Evolutionary conservation across 2,113 vertebrate species (phyloP).

Genomic region (Chaetura pelagica): DNA sequence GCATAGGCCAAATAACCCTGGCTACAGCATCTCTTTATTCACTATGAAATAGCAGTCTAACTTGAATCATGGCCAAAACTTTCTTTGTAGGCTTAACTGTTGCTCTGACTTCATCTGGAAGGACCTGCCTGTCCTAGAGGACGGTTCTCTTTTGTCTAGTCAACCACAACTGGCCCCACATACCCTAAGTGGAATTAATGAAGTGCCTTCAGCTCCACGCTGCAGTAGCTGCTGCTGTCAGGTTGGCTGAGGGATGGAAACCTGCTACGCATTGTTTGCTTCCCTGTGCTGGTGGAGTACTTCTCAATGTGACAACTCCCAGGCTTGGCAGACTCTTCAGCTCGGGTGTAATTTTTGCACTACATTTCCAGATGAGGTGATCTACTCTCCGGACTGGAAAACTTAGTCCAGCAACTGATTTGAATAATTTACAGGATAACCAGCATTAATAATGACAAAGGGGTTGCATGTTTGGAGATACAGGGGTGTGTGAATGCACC

Average conservation of each 20-base stretch:
- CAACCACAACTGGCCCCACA: neutral
- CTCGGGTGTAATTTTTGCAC: neutral
- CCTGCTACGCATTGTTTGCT: neutral
- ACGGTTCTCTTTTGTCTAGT: neutral
- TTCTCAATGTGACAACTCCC: neutral
- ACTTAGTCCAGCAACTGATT: neutral
- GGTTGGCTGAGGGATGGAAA: neutral
- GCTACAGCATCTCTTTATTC: neutral
- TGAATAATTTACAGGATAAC: neutral
- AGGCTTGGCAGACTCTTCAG: neutral
- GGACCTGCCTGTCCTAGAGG: neutral
- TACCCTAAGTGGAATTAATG: accelerated
- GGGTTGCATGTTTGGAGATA: neutral
- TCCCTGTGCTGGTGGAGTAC: neutral
- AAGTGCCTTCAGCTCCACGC: accelerated
- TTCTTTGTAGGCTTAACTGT: neutral
- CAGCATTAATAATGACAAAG: neutral
- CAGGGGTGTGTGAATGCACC: neutral
- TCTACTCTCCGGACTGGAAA: neutral
- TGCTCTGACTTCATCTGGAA: neutral
- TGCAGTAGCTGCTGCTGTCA: neutral
- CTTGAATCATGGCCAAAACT: neutral
- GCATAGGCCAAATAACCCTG: neutral
- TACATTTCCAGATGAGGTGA: neutral
- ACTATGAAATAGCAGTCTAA: neutral